Conservation (phyloP, 1,140 invertebrate species). For the Asobara japonica region DNA sequence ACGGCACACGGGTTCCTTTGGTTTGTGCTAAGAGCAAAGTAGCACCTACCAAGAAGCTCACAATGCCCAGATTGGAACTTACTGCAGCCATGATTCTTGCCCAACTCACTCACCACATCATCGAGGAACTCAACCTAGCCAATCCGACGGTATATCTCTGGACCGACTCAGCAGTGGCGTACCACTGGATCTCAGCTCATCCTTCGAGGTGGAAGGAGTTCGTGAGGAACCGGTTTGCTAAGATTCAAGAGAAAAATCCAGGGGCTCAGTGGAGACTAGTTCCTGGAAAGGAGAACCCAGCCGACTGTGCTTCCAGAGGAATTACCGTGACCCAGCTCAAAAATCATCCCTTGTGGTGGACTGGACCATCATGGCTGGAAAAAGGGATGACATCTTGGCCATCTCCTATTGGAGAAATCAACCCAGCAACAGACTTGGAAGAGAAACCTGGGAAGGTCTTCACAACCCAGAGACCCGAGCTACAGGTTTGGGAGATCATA, state of each 20-base stretch:
- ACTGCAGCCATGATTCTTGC: neutral
- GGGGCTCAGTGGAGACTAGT: too few relatives aligned
- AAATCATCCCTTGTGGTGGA: neutral
- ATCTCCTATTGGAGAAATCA: too few relatives aligned
- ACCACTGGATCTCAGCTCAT: neutral
- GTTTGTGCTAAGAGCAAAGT: too few relatives aligned
- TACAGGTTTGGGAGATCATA: too few relatives aligned
- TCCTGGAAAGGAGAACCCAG: too few relatives aligned
- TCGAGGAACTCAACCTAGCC: neutral
- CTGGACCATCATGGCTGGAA: neutral
- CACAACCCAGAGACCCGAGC: too few relatives aligned
- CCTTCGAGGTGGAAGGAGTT: neutral
- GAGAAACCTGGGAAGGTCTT: too few relatives aligned
- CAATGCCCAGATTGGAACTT: conserved; percentile 23
- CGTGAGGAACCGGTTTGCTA: neutral
- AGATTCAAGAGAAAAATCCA: neutral
- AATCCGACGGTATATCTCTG: neutral
- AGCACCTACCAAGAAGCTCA: conserved; percentile 12
- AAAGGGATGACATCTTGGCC: too few relatives aligned
- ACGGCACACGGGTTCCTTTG: too few relatives aligned
- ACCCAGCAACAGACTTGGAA: too few relatives aligned
- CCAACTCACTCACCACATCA: neutral
- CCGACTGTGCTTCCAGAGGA: neutral
- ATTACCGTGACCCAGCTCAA: neutral
- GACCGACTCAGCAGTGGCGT: neutral